Base-by-base conservation (phyloP, 2,888 invertebrate species). In the Synanthedon vespiformis region DNA sequence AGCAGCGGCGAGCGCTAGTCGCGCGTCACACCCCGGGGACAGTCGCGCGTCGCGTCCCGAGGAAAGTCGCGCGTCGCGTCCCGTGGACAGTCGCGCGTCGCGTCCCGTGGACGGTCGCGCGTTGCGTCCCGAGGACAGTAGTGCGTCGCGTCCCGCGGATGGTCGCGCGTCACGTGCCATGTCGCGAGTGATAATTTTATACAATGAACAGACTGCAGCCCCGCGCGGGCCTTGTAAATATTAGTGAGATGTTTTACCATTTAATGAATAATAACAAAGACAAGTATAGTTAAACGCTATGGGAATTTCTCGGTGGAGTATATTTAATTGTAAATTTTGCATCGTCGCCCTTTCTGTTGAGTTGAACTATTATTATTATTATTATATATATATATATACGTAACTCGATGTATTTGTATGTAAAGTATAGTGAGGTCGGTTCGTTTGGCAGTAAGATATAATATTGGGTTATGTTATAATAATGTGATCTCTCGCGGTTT, bases 201-300 rank as follows among this genome's bases (percentile, higher is more conserved):
- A 81, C 77, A 70, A 71, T 77, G 80, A 74, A 82, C 74, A 72
- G 82, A 86, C 83, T 81, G 77, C 70, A 74, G 71, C 79, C 70
- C 53, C 50, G 59, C 34, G 62, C 34, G 62, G 72, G 77, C 76
- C 74, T 67, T 84, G 85, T 85, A 85, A 74, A 85, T 85, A 83
- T 74, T 63, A 86, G 86, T 86, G 86, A 86, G 77, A 83, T 74
- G 77, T 82, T 82, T 78, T 84, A 84, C 81, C 82, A 74, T 77
- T 75, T 80, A 80, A 80, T 77, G 65, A 75, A 65, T 70, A 75
- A 65, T 70, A 70, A 75, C 72, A 79, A 78, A 80, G 83, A 84
- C 84, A 76, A 72, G 81, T 74, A 68, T 73, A 76, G 72, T 68
- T 68, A 69, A 61, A 61, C 68, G 72, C 72, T 64, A 70, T 65